Evolutionary conservation across 2,797 vertebrate species (phyloP).

Genomic region (Varecia variegata): DNA sequence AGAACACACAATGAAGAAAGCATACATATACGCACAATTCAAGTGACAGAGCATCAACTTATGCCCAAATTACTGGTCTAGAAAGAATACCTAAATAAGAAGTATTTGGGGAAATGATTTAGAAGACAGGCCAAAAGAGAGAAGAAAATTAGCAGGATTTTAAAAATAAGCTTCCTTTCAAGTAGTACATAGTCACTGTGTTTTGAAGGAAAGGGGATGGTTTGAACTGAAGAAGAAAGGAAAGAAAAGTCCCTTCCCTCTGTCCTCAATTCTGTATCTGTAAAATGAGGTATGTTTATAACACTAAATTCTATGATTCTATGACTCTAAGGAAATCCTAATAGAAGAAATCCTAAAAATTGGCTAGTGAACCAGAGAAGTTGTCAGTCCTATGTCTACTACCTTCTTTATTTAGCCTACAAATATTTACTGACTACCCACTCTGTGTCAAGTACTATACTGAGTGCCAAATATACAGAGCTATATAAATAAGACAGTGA

Average conservation of each 20-base stretch:
- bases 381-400: background rate
- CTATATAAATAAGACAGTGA: background rate
- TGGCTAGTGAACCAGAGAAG: background rate
- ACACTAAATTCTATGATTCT: slow-evolving; percentile 40
- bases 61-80: background rate
- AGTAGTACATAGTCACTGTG: background rate
- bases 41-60: background rate
- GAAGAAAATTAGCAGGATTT: slow-evolving; percentile 11
- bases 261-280: slow-evolving; percentile 23
- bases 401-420: slow-evolving; percentile 25
- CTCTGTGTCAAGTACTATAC: background rate
- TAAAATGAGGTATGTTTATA: slow-evolving; percentile 14
- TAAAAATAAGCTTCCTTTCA: slow-evolving; percentile 39
- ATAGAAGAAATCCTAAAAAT: slow-evolving; percentile 30
- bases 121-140: background rate
- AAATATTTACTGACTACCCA: slow-evolving; percentile 39
- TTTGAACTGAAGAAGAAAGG: slow-evolving; percentile 29
- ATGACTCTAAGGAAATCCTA: background rate
- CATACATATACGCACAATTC: background rate
- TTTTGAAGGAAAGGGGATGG: background rate
- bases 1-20: background rate
- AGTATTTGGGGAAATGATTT: background rate
- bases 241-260: background rate
- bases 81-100: slow-evolving; percentile 37
- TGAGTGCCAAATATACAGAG: slow-evolving; percentile 15